Percentiles rank a stretch among this genome's conserved stretches.
Conservation (phyloP, 2,113 vertebrate genomes). For the Nothoprocta perdicaria region DNA sequence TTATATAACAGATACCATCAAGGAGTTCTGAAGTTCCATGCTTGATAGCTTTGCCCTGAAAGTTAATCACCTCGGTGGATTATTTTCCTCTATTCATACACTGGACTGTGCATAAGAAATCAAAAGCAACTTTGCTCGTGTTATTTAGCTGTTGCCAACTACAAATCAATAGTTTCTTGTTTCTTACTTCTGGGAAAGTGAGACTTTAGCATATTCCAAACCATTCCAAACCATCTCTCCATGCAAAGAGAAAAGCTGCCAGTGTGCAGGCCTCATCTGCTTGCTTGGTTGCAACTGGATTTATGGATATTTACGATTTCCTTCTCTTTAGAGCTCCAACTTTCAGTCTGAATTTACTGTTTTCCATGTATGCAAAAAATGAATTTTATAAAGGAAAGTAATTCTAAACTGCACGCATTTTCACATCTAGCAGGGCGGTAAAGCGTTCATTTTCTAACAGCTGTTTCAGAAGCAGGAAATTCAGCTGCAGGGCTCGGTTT, state of each 20-base stretch:
- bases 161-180: slow-evolving; percentile 27
- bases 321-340: neutral
- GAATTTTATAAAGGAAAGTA: neutral
- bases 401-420: neutral
- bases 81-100: neutral
- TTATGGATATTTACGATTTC: neutral
- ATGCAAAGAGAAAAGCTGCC: neutral
- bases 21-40: neutral
- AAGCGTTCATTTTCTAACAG: neutral
- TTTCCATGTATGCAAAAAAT: neutral
- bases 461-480: neutral
- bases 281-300: neutral
- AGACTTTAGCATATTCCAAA: neutral
- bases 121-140: slow-evolving; percentile 37
- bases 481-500: neutral
- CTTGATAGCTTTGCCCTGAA: neutral
- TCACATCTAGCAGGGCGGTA: fast-evolving
- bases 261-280: neutral
- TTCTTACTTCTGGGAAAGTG: neutral
- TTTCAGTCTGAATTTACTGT: neutral
- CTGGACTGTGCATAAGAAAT: neutral
- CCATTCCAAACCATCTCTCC: neutral
- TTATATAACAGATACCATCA: neutral
- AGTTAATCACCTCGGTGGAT: slow-evolving; percentile 1
- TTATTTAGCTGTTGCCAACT: slow-evolving; percentile 2